Evolutionary conservation across 2,888 invertebrate species (phyloP).

Genomic region (Anorthoa munda): DNA sequence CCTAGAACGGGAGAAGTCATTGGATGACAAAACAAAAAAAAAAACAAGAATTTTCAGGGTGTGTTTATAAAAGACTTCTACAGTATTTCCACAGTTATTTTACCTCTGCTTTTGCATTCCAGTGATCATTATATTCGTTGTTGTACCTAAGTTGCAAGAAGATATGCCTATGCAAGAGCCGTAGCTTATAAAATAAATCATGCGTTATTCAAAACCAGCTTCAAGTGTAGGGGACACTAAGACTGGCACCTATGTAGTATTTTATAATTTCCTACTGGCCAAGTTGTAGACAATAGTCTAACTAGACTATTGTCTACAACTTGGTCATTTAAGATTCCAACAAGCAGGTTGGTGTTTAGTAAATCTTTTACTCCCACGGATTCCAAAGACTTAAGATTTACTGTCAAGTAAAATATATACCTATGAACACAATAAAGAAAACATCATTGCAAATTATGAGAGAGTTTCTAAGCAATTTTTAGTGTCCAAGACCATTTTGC

Average conservation of each 20-base stretch:
- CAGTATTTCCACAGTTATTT: background rate
- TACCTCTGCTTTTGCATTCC: background rate
- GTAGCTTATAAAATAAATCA: background rate
- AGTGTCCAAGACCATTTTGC: background rate
- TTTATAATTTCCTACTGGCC: slow-evolving; percentile 5
- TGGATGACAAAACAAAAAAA: background rate
- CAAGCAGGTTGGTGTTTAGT: no score
- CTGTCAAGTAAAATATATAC: background rate
- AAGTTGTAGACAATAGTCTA: no score
- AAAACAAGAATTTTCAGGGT: background rate
- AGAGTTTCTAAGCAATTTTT: slow-evolving; percentile 1
- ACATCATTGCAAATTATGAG: background rate
- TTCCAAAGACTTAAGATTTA: background rate
- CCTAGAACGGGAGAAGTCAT: background rate
- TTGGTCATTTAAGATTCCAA: background rate
- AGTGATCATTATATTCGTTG: background rate
- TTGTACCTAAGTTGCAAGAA: background rate
- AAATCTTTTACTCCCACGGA: background rate
- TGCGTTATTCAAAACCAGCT: background rate
- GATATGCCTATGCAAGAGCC: background rate
- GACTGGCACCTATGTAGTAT: background rate
- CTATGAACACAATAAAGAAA: background rate
- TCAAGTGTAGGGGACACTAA: background rate
- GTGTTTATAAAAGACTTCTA: background rate
- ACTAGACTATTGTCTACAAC: background rate